These are phyloP conservation scores for Dasysyrphus tricinctus DNA, from an alignment of 2,888 invertebrate species.

Conservation along the genomic window DNA sequence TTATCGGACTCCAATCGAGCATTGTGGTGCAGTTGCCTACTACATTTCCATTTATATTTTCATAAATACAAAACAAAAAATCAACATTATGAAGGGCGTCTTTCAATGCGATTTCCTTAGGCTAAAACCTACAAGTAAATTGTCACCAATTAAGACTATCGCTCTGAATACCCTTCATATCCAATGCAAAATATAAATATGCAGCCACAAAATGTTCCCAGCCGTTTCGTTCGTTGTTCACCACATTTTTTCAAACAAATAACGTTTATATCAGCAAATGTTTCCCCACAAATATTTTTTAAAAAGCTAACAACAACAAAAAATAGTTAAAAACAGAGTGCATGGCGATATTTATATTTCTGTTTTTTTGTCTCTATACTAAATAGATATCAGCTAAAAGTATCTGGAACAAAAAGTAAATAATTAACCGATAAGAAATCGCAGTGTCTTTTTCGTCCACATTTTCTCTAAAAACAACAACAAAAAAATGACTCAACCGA, in stretches of 20 bases:
- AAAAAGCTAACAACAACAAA: slow-evolving; percentile 20
- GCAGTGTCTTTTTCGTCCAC: slow-evolving; percentile 33
- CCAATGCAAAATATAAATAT: slow-evolving; percentile 28
- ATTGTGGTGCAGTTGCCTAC: too few relatives aligned
- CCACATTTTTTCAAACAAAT: not conserved
- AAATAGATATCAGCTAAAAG: slow-evolving; percentile 49
- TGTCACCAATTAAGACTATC: slow-evolving; percentile 35
- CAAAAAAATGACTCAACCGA: slow-evolving; percentile 26
- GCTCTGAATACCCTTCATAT: slow-evolving; percentile 10
- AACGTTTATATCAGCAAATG: not conserved
- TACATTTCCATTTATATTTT: not conserved
- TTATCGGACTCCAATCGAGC: too few relatives aligned
- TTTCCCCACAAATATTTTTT: slow-evolving; percentile 33
- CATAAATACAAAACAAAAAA: not conserved
- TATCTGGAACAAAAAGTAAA: slow-evolving; percentile 68
- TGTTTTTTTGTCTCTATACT: slow-evolving; percentile 16
- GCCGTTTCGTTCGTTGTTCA: not conserved
- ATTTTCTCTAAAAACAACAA: not conserved
- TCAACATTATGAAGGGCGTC: not conserved
- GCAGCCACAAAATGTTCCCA: slow-evolving; percentile 32
- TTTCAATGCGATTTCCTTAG: not conserved
- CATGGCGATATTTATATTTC: slow-evolving; percentile 38
- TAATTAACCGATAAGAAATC: slow-evolving; percentile 67
- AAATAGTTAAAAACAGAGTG: slow-evolving; percentile 20
- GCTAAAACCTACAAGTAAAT: slow-evolving; percentile 30